These are phyloP conservation scores for Dolichopus griseipennis DNA, from an alignment of 2,888 invertebrate species.

Conservation along the genomic window DNA sequence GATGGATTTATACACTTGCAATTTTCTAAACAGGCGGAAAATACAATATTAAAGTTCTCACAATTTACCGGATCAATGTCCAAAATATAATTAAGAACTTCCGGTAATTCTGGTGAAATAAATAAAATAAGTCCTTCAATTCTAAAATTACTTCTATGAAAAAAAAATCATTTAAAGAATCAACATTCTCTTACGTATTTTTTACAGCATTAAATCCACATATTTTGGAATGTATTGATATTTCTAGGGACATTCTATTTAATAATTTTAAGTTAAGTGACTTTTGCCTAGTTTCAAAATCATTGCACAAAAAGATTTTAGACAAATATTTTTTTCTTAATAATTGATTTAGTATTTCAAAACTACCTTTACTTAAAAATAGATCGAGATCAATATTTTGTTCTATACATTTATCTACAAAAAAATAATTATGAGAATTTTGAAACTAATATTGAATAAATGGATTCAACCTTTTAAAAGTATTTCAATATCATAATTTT, in stretches of 20 bases:
- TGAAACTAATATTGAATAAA: too few relatives aligned
- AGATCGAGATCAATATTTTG: neutral
- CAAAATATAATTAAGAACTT: conserved; percentile 7
- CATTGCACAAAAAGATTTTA: neutral
- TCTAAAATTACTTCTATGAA: neutral
- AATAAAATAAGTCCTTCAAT: neutral
- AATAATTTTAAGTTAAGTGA: neutral
- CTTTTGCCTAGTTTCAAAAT: neutral
- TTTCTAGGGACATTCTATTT: conserved; percentile 9
- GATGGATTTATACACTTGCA: neutral
- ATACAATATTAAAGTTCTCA: neutral
- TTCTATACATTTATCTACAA: neutral
- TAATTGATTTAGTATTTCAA: neutral
- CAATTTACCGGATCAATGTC: conserved; percentile 10
- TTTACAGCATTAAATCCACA: conserved; percentile 5
- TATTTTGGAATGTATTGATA: neutral
- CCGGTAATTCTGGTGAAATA: neutral
- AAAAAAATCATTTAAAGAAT: neutral
- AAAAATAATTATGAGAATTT: too few relatives aligned
- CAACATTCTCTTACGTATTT: neutral
- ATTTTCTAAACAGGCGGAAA: neutral
- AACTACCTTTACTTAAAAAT: neutral
- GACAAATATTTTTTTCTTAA: neutral
- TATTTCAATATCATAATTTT: neutral
- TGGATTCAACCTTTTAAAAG: too few relatives aligned